Conservation (phyloP, 2,113 vertebrate species). For the Hystrix brachyura region DNA sequence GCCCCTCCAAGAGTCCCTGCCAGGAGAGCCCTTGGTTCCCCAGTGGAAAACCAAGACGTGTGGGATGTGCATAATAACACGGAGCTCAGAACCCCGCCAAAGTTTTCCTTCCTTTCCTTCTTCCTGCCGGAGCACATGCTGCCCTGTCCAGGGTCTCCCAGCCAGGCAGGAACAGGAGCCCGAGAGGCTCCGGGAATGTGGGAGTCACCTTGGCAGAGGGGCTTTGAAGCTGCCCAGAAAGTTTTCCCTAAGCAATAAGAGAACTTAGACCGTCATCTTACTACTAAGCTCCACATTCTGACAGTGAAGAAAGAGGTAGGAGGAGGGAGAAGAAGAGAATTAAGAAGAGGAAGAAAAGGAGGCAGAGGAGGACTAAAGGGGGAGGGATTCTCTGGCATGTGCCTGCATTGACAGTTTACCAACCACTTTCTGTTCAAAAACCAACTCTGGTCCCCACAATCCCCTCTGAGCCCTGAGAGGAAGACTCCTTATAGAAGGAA, state of each 20-base stretch:
- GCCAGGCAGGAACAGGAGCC: not conserved
- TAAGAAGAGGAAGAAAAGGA: not conserved
- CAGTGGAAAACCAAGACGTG: not conserved
- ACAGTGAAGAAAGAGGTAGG: not conserved
- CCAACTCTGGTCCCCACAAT: not conserved
- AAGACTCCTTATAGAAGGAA: not conserved
- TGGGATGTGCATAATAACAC: not conserved
- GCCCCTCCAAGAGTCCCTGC: not conserved
- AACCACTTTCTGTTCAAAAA: not conserved
- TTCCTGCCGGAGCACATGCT: accelerated
- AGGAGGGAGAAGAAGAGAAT: not conserved
- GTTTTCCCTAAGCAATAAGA: too few species aligned
- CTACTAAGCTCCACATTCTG: not conserved
- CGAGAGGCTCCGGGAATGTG: not conserved
- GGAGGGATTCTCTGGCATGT: not conserved
- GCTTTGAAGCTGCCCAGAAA: not conserved
- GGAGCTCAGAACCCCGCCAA: not conserved
- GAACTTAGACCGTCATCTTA: not conserved
- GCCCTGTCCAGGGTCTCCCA: too few species aligned
- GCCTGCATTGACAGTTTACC: not conserved
- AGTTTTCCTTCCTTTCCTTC: not conserved
- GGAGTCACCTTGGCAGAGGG: accelerated
- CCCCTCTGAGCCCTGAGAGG: not conserved
- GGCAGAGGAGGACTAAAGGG: too few species aligned
- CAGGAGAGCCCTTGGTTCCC: accelerated